Evolutionary conservation across 2,113 vertebrate genomes (phyloP), one percentile per base, ranked within the genome.

Genomic region (Microtus pennsylvanicus): DNA sequence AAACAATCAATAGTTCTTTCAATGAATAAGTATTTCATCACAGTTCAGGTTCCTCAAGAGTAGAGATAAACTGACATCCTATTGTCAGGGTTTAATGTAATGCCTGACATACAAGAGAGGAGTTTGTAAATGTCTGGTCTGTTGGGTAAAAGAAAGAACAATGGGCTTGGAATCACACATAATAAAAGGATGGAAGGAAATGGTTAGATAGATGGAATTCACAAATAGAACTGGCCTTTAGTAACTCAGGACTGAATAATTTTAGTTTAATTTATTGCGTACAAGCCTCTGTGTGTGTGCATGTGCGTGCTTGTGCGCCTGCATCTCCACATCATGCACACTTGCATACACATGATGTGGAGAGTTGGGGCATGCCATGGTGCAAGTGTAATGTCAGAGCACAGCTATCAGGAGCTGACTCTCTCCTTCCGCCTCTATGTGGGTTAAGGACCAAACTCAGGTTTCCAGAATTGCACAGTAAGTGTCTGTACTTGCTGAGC

Each of bases 21-120:
- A 96, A 69, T 90, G 58, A 94, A 82, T 67, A 33, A 74, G 50
- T 88, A 94, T 92, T 86, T 96, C 87, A 94, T 50, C 77, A 77
- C 55, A 74, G 30, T 21, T 52, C 85, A 85, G 63, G 19, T 42
- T 90, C 42, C 58, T 38, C 35, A 55, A 88, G 67, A 61, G 35
- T n/a, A 87, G 88, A 67, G 42, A 92, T 72, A 24, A 82, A 77
- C 92, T 86, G 76, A 33, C 70, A 81, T 50, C 89, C 13, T 72
- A 85, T 88, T 88, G 75, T 88, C 90, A 89, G 80, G 87, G 69
- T 90, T 75, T 76, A 83, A 80, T 22, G 22, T 55, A 92, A 69
- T 70, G 47, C 33, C 42, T 93, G 55, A 83, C 78, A 78, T 75
- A 52, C 52, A 69, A 78, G 76, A 92, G 38, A 45, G 47, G 42